Evolutionary conservation across 2,797 vertebrate genomes (phyloP).

Genomic region (Carduelis carduelis): DNA sequence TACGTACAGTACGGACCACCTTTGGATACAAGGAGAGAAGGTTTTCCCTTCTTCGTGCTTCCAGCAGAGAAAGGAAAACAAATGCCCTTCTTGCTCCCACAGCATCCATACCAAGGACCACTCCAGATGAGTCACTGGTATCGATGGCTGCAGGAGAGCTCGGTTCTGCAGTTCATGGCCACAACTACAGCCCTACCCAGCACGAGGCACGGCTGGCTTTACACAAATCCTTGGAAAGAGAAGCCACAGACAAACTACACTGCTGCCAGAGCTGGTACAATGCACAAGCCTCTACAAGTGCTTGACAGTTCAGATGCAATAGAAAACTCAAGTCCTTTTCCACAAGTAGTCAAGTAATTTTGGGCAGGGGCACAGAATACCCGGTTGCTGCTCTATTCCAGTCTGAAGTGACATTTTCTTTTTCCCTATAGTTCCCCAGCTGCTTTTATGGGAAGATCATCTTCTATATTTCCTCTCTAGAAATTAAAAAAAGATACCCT

Average conservation of each 20-base stretch:
- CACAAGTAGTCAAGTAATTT: constrained; percentile 39
- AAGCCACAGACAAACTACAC: not conserved
- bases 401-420: constrained; percentile 50
- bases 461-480: constrained; percentile 45
- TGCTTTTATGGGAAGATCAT: constrained; percentile 53
- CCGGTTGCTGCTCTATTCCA: constrained; percentile 35
- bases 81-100: not conserved
- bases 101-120: not conserved
- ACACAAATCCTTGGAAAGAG: not conserved
- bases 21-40: not conserved
- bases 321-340: constrained; percentile 37
- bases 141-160: not conserved
- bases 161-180: not conserved
- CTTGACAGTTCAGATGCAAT: not conserved
- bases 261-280: not conserved
- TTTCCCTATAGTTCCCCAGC: constrained; percentile 47
- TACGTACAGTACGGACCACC: not conserved
- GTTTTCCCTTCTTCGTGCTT: not conserved
- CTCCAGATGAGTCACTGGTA: not conserved
- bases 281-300: not conserved
- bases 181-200: not conserved
- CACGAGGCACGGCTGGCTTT: not conserved
- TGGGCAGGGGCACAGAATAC: constrained; percentile 9
- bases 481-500: constrained; percentile 53
- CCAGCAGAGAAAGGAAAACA: not conserved